These are phyloP conservation scores for Digitonthophagus gazella DNA, from an alignment of 2,888 invertebrate genomes.

Conservation along the genomic window DNA sequence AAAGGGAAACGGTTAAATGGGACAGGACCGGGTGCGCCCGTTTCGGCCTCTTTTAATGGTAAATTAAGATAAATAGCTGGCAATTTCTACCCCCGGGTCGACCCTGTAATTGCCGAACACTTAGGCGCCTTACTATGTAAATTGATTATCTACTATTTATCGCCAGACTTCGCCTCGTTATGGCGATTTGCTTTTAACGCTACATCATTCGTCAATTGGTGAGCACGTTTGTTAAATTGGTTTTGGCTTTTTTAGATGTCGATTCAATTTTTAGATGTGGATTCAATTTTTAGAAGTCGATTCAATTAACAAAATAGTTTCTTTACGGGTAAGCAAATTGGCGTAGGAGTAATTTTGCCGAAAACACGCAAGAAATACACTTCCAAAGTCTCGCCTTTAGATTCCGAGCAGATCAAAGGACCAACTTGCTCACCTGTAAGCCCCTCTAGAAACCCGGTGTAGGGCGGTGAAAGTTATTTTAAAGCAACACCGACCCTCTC, in stretches of 20 bases:
- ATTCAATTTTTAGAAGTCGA: no score
- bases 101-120: slow-evolving; percentile 27
- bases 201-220: neutral
- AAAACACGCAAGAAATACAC: neutral
- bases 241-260: neutral
- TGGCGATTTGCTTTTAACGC: slow-evolving; percentile 2
- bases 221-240: neutral
- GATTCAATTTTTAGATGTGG: no score
- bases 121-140: slow-evolving; percentile 27
- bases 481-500: neutral
- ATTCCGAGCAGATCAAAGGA: slow-evolving; percentile 2
- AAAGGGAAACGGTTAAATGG: neutral
- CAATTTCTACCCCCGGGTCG: slow-evolving; percentile 25
- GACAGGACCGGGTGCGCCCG: slow-evolving; percentile 4
- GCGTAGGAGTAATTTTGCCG: no score
- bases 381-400: neutral
- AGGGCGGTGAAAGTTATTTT: slow-evolving; percentile 12
- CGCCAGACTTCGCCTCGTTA: slow-evolving; percentile 6
- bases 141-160: slow-evolving; percentile 28
- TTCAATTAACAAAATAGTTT: neutral
- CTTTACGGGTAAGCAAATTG: slow-evolving; percentile 4
- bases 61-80: slow-evolving; percentile 28
- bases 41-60: slow-evolving; percentile 22
- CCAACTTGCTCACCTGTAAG: neutral
- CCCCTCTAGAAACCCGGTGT: neutral